phyloP scores from a whole-genome alignment of 2,888 invertebrate species.

The Folsomia candida region DNA sequence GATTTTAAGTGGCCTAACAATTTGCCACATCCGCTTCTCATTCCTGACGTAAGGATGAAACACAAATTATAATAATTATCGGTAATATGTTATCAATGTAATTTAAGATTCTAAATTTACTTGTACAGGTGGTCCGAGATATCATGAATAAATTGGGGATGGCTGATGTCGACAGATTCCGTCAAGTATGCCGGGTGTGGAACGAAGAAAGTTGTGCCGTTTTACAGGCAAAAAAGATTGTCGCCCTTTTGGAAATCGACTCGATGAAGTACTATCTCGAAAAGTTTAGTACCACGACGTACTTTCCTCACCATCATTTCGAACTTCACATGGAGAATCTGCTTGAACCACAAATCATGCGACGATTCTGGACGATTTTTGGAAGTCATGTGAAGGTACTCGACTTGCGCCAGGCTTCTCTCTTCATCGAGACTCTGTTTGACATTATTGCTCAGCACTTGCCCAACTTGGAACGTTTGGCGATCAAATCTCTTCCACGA shows the following conservation, averaged over 20 bases:
- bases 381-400: slow-evolving; percentile 29
- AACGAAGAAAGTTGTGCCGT: slow-evolving; percentile 29
- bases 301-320: slow-evolving; percentile 34
- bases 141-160: slow-evolving; percentile 30
- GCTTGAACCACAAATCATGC: not conserved
- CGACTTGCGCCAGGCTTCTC: slow-evolving; percentile 23
- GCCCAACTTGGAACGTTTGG: slow-evolving; percentile 31
- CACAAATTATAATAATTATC: too few species aligned
- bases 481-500: slow-evolving; percentile 20
- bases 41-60: slow-evolving; percentile 37
- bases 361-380: slow-evolving; percentile 31
- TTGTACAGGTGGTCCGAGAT: slow-evolving; percentile 28
- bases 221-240: slow-evolving; percentile 20
- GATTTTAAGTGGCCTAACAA: slow-evolving; percentile 1
- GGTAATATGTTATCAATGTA: too few species aligned
- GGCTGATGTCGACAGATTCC: slow-evolving; percentile 26
- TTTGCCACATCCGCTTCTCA: slow-evolving; percentile 30
- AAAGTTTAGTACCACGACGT: slow-evolving; percentile 17
- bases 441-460: slow-evolving; percentile 14
- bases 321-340: slow-evolving; percentile 27
- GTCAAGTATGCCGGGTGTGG: slow-evolving; percentile 31
- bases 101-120: not conserved
- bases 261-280: slow-evolving; percentile 26
- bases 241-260: slow-evolving; percentile 30
- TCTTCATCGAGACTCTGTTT: slow-evolving; percentile 27